These are phyloP conservation scores for Morelia viridis DNA, from an alignment of 2,797 vertebrate genomes.

Conservation along the genomic window DNA sequence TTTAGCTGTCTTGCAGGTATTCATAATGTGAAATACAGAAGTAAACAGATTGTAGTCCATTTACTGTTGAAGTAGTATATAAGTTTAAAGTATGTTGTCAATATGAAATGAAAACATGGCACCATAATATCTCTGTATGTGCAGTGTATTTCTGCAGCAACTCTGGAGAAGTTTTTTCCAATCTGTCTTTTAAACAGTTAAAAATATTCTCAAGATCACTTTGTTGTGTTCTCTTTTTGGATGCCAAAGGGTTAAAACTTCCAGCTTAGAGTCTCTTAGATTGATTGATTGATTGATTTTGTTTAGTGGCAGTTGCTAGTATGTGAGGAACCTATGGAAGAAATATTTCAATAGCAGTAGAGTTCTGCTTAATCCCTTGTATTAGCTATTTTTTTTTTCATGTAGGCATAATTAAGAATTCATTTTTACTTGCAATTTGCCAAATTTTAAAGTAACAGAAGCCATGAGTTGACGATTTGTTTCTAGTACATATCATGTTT, in stretches of 20 bases:
- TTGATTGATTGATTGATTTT: conserved; percentile 43
- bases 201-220: conserved; percentile 58
- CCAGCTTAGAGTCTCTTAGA: conserved; percentile 54
- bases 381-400: conserved; percentile 75
- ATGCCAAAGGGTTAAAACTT: conserved; percentile 81
- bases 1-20: neutral
- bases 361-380: conserved; percentile 73
- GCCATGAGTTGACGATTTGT: conserved; percentile 77
- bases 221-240: conserved; percentile 66
- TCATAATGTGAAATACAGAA: neutral
- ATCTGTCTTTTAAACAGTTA: conserved; percentile 41
- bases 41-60: conserved; percentile 4
- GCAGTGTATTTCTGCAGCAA: conserved; percentile 57
- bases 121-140: conserved; percentile 70
- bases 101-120: conserved; percentile 77
- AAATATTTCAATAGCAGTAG: conserved; percentile 70
- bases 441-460: conserved; percentile 80
- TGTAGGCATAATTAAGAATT: conserved; percentile 80
- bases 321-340: conserved; percentile 66
- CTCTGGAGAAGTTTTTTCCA: conserved; percentile 32
- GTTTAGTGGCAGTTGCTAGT: conserved; percentile 66
- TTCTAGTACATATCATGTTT: conserved; percentile 75
- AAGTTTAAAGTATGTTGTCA: neutral
- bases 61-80: neutral
- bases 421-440: conserved; percentile 75